Evolutionary conservation across 2,888 invertebrate species (phyloP).

Genomic region (Apamea epomidion): DNA sequence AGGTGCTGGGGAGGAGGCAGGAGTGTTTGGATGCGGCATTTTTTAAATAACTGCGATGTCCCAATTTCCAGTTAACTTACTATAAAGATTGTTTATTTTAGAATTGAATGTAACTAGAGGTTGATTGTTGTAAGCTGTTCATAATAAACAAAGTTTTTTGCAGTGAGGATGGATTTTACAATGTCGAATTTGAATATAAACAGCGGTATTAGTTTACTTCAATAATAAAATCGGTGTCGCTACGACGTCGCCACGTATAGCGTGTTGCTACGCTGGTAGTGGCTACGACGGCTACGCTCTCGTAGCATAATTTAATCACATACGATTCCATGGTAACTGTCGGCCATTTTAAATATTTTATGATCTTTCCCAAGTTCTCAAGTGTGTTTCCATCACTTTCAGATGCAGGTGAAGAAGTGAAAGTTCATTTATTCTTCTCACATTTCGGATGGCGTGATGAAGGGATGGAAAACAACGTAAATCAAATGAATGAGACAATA

Average conservation of each 20-base stretch:
- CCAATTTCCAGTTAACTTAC: neutral
- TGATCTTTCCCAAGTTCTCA: neutral
- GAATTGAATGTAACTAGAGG: neutral
- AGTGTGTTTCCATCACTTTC: neutral
- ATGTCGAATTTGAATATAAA: neutral
- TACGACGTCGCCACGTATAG: slow-evolving; percentile 30
- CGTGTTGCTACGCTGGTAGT: slow-evolving; percentile 31
- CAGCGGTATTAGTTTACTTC: neutral
- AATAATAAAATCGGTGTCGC: neutral
- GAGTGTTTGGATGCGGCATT: slow-evolving; percentile 74
- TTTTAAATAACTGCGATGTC: neutral
- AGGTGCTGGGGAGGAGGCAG: slow-evolving; percentile 68
- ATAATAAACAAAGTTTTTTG: neutral
- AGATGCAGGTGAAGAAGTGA: neutral
- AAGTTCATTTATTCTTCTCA: neutral
- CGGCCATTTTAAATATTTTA: neutral
- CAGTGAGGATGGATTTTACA: neutral
- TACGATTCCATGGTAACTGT: neutral
- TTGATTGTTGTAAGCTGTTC: too few relatives aligned
- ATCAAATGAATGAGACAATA: slow-evolving; percentile 43
- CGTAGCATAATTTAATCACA: slow-evolving; percentile 26
- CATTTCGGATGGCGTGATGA: neutral
- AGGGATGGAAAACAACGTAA: slow-evolving; percentile 3
- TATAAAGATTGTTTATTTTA: neutral
- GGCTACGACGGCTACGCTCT: slow-evolving; percentile 27